A percentile compares a stretch with the other conserved stretches of the same genome.
Conservation (phyloP, 2,113 vertebrate genomes). For the Microcebus griseorufus region DNA sequence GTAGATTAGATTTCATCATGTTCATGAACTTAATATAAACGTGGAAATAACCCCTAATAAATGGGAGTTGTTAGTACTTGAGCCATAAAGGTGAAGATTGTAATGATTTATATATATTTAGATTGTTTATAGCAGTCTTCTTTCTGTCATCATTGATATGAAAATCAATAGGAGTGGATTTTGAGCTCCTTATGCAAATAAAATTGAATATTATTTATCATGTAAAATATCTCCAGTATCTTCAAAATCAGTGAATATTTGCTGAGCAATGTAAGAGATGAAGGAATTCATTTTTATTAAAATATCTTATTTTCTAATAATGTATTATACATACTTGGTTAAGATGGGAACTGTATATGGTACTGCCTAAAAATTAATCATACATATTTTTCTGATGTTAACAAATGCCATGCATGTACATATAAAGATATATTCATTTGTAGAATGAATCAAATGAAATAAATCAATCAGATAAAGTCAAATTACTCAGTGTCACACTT, state of each 20-base stretch:
- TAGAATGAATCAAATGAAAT: neutral
- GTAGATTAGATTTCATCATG: neutral
- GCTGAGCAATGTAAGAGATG: neutral
- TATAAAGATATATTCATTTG: neutral
- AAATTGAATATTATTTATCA: neutral
- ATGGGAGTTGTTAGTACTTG: neutral
- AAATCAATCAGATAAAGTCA: neutral
- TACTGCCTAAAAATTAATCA: neutral
- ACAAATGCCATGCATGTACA: neutral
- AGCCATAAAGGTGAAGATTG: neutral
- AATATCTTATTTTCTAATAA: conserved; percentile 17
- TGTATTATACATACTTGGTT: neutral
- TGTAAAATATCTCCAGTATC: neutral
- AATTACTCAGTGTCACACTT: neutral
- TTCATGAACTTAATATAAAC: neutral
- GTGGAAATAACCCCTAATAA: neutral
- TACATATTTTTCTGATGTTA: neutral
- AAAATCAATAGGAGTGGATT: neutral
- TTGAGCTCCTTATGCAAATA: neutral
- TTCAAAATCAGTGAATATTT: conserved; percentile 46
- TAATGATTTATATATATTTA: neutral
- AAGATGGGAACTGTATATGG: neutral
- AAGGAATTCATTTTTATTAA: neutral
- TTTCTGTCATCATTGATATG: conserved; percentile 5
- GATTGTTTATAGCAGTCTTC: neutral